Evolutionary conservation across 2,888 invertebrate species (phyloP), one percentile per base, ranked within the genome.

Genomic region (Malacosoma neustria): DNA sequence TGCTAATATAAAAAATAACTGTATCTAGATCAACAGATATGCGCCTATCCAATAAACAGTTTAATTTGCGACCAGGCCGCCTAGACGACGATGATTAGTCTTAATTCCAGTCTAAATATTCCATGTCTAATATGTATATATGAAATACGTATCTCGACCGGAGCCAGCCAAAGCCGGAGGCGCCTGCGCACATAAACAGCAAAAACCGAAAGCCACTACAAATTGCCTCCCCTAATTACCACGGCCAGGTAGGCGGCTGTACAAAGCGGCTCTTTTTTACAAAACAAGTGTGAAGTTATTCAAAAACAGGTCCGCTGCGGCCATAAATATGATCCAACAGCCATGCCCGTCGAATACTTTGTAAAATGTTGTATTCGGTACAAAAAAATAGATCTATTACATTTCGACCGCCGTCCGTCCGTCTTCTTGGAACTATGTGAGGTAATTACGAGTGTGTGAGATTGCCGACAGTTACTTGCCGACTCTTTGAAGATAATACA

Each of bases 191-290:
- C 43, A 48, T 22, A 6, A 22, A 22, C 22, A 9, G 22, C 22
- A 22, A 22, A 22, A 22, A 22, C 22, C 22, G 22, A 22, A 9
- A 22, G 5, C 22, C 22, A 55, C 54, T 56, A 70, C 72, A 73
- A 73, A 75, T 74, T 70, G 69, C 63, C 61, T 51, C 52, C 50
- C 64, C 68, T 75, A 73, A 75, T 75, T 72, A 71, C 72, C 22
- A 22, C 22, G 22, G 57, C 37, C 72, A 72, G 74, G 74, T 73
- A 73, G 68, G 67, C 69, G 63, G 68, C 61, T 57, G 51, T 51
- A 60, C 64, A 62, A 64, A 63, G 49, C 45, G 49, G 41, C 49
- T 57, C 54, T 57, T 58, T 52, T 51, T 39, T 46, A 57, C 45
- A 70, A 69, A 70, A 67, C 61, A 22, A 22, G 73, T 70, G 73